Evolutionary conservation across 2,113 vertebrate species (phyloP), one percentile per base, ranked within the genome.

Genomic region (Triplophysa dalaica): DNA sequence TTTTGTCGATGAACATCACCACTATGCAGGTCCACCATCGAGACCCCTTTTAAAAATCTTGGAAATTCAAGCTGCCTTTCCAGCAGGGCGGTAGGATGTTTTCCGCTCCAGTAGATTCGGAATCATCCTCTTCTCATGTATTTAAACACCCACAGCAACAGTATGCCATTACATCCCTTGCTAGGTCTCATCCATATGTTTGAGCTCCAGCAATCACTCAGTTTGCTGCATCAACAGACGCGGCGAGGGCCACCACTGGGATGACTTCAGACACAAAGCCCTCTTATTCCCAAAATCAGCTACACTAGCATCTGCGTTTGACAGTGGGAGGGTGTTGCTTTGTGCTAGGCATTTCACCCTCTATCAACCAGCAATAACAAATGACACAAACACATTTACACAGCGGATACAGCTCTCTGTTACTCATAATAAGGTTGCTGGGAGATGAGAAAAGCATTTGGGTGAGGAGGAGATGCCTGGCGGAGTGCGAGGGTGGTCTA

Each of bases 211-310:
- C 81, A 72, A 77, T 87, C 83, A 68, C 84, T 87, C 62, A 70
- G 81, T 61, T 69, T 81, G 83, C 75, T 85, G 79, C 77, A 70
- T 22, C 67, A 82, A 81, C 85, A 82, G 81, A 81, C 26, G 75
- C 65, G n/a, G 12, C 14, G 43, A 79, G 63, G 77, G 67, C 75
- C 76, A 86, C 82, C 82, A 16, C 62, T 8, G 78, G 83, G 81
- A 84, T 17, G 17, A 48, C 43, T 1, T 52, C 69, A 75, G 24
- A 81, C 22, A 45, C 19, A 52, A 81, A 73, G 14, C 75, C 22
- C 60, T 66, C 52, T 80, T 65, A 82, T 77, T 77, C 80, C 38
- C 68, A 78, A 29, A 45, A 78, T 50, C 62, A 78, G 38, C 45
- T 63, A 67, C 14, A 58, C 21, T 29, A 52, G n/a, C 75, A 78